Conservation (phyloP, 2,888 invertebrate species). For the Argyresthia goedartella region DNA sequence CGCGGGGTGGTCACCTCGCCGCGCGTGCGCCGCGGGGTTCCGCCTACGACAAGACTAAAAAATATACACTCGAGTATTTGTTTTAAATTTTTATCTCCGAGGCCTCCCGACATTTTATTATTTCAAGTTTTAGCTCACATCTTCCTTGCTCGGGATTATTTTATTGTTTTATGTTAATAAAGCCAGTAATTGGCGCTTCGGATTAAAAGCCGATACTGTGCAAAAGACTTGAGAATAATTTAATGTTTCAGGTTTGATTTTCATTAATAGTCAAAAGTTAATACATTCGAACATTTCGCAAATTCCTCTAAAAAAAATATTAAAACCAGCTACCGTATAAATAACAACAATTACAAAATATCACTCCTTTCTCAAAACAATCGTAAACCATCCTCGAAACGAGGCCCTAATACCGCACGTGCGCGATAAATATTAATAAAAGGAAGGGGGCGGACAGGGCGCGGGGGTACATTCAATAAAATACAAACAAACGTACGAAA, state of each 20-base stretch:
- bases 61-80: neutral
- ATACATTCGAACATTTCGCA: no score
- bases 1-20: neutral
- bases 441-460: conserved; percentile 26
- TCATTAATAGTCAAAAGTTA: no score
- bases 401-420: neutral
- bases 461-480: conserved; percentile 28
- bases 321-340: no score
- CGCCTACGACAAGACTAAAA: neutral
- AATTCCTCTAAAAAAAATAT: no score
- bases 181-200: no score
- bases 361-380: no score
- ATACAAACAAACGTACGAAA: conserved; percentile 16
- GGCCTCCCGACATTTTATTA: conserved; percentile 3
- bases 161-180: no score
- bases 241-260: no score
- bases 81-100: conserved; percentile 7
- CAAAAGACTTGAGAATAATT: no score
- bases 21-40: neutral
- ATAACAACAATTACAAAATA: no score
- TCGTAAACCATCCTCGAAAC: no score
- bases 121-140: conserved; percentile 6
- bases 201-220: no score
- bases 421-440: neutral
- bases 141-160: conserved; percentile 1